Evolutionary conservation across 2,888 invertebrate genomes (phyloP), one percentile per base, ranked within the genome.

Genomic region (Leptinotarsa tumamoca): DNA sequence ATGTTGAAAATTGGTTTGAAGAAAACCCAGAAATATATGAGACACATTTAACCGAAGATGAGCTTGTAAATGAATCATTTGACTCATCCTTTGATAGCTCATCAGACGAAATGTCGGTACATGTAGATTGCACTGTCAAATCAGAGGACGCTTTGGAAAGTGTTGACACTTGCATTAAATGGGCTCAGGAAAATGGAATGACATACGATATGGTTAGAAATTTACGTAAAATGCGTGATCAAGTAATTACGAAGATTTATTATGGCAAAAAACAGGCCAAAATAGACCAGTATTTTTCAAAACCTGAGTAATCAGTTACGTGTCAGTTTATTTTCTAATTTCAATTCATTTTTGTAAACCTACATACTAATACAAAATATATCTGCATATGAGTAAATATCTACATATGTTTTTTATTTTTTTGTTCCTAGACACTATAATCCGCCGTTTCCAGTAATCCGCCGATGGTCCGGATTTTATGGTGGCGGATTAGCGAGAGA

Each of bases 61-160:
- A 51, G 51, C 51, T 51, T 51, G 51, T 51, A 51, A 51, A 51
- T 51, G 51, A 51, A 51, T 51, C 51, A 51, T 51, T 51, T 51
- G 51, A 51, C 51, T 51, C 51, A 51, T 51, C 51, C 51, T 51
- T 51, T 51, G 51, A 51, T 51, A 51, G 15, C 51, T 51, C 51
- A 51, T 51, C 51, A 51, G 51, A 17, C 51, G 51, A 51, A 51
- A 51, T 51, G 51, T 51, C 51, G 51, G 51, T 51, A 51, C 51
- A 51, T 51, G 51, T 51, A 51, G 51, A 51, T 51, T 51, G 51
- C 51, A 51, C 51, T 51, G 51, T 51, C 51, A 51, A 51, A 51
- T 51, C 51, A 51, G 51, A 51, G 51, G 51, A 51, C 51, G 51
- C 51, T 51, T 51, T 51, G 51, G 51, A 51, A 51, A 51, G 51